Evolutionary conservation across 2,113 vertebrate genomes (phyloP), one percentile per base, ranked within the genome.

Genomic region (Chinchilla lanigera): DNA sequence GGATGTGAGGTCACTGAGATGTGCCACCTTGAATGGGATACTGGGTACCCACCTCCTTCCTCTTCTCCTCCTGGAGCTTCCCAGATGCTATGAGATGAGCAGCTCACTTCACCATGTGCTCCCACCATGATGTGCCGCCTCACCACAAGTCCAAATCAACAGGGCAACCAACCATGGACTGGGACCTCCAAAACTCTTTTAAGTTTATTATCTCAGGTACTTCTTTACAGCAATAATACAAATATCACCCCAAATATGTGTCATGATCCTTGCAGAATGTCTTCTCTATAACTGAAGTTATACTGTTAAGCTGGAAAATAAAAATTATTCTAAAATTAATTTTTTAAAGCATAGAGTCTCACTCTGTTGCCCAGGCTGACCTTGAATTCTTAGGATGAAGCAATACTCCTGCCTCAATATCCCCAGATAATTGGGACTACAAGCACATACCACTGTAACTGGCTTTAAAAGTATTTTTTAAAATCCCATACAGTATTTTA

Each of bases 261-360:
- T 41, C 99, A 71, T 99, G 99, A 38, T 98, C 98, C 97, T 99
- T 99, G 98, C 99, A 99, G 99, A 71, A 99, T 35, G 99, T 99
- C 97, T 99, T 98, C 1, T 98, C 96, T 10, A 96, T 99, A 97
- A 99, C 98, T 0, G 98, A 98, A 13, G 99, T 99, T 97, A 99
- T 99, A 96, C 99, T 99, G 98, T 99, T 99, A 98, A 99, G 99
- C 99, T 99, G 98, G 56, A 97, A 90, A 1, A 77, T 78, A 13
- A 58, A 82, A 12, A 38, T 5, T 22, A 77, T 52, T 85, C 47
- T 38, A 54, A 47, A 8, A 77, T 16, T 56, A 30, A 73, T 28
- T 50, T 30, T 30, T 22, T 75, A 44, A 82, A 30, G 47, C 17
- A 77, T 47, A 50, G 17, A 47, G 26, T 77, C 44, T 75, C 12